Evolutionary conservation across 2,113 vertebrate genomes (phyloP).

Genomic region (Pterophyllum scalare): DNA sequence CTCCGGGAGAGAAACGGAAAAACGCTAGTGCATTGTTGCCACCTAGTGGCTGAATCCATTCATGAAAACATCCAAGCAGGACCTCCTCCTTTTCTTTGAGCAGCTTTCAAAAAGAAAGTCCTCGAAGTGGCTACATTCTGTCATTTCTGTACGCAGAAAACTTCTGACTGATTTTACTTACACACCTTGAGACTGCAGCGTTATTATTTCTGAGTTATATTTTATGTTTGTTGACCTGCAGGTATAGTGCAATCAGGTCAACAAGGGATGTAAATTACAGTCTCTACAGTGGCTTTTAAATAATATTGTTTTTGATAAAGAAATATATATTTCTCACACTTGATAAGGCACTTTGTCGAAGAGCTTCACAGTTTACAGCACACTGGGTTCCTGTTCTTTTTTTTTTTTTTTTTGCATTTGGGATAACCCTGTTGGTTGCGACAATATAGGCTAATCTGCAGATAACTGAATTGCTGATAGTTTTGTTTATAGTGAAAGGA

Average conservation of each 20-base stretch:
- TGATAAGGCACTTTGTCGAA: constrained; percentile 57
- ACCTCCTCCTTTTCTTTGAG: background rate
- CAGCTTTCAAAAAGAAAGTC: background rate
- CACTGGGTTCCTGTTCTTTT: background rate
- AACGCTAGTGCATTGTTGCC: constrained; percentile 65
- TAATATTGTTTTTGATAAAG: background rate
- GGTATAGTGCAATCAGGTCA: constrained; percentile 40
- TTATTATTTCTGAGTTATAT: background rate
- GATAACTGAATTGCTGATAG: background rate
- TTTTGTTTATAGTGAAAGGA: constrained; percentile 9
- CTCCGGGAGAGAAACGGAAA: constrained; percentile 26
- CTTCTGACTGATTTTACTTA: background rate
- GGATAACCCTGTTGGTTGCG: background rate
- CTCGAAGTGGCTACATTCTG: constrained; percentile 32
- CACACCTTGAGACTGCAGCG: background rate
- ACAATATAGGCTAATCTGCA: background rate
- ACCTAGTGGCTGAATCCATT: constrained; percentile 62
- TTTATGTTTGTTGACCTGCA: background rate
- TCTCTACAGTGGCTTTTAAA: background rate
- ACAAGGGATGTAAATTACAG: background rate
- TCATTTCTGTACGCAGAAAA: background rate
- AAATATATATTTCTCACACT: background rate
- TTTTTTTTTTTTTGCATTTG: background rate
- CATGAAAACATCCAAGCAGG: constrained; percentile 9
- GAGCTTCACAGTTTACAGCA: constrained; percentile 53